A percentile compares a stretch with the other conserved stretches of the same genome.
Evolutionary conservation across 2,113 vertebrate genomes (phyloP).

Genomic region (Elephas maximus): DNA sequence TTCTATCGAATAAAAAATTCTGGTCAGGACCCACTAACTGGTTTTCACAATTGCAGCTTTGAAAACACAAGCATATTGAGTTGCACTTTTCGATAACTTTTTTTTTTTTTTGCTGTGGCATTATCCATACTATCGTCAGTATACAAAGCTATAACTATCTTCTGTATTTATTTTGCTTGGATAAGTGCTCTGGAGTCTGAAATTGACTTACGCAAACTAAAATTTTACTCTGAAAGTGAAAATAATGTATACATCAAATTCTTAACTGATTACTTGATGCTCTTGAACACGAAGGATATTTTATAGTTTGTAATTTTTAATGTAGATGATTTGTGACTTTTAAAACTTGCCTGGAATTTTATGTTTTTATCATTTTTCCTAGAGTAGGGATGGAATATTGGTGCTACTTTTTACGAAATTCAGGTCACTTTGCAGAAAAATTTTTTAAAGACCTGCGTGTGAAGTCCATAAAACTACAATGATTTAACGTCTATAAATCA

Average conservation of each 20-base stretch:
- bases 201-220: constrained; percentile 17
- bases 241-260: not conserved
- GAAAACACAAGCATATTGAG: not conserved
- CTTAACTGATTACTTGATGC: constrained; percentile 18
- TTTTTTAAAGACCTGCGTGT: not conserved
- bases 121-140: not conserved
- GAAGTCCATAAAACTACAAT: not conserved
- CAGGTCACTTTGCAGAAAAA: constrained; percentile 14
- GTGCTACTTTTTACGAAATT: constrained; percentile 57
- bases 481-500: constrained; percentile 32
- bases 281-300: constrained; percentile 3
- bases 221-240: not conserved
- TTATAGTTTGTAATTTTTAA: constrained; percentile 52
- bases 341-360: not conserved
- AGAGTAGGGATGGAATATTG: not conserved
- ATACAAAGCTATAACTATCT: not conserved
- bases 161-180: constrained; percentile 52
- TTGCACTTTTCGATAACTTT: constrained; percentile 40
- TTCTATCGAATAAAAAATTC: not conserved
- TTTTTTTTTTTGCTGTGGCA: constrained; percentile 12
- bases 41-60: constrained; percentile 31
- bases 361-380: constrained; percentile 21
- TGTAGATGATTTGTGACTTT: not conserved
- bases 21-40: not conserved
- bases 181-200: not conserved